These are phyloP conservation scores for Temnothorax rugatulus DNA, from an alignment of 2,888 invertebrate species.

Conservation along the genomic window DNA sequence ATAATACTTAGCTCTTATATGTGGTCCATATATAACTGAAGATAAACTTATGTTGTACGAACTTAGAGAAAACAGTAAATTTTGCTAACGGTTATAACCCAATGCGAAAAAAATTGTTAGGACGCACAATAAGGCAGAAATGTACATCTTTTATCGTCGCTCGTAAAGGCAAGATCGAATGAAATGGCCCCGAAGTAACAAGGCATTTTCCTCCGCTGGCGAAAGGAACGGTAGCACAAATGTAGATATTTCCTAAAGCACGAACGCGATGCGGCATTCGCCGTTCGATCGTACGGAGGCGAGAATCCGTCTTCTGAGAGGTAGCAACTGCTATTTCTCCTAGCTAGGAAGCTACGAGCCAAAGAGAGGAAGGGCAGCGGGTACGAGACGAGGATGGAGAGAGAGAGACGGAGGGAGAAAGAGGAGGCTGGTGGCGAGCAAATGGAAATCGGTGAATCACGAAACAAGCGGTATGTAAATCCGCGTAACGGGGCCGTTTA, in stretches of 20 bases:
- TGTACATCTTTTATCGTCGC: constrained; percentile 41
- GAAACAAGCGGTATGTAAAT: constrained; percentile 82
- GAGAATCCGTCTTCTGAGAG: constrained; percentile 37
- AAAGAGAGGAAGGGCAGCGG: neutral
- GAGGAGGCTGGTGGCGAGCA: constrained; percentile 54
- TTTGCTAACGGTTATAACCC: constrained; percentile 17
- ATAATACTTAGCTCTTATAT: neutral
- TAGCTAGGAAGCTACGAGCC: constrained; percentile 30
- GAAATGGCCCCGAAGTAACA: constrained; percentile 34
- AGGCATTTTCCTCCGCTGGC: constrained; percentile 10
- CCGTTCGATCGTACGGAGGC: constrained; percentile 35
- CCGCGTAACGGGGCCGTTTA: constrained; percentile 81
- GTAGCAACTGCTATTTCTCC: constrained; percentile 14
- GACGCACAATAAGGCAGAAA: constrained; percentile 26
- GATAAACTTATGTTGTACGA: neutral
- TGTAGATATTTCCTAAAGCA: constrained; percentile 46
- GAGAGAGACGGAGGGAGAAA: neutral
- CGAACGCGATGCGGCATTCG: constrained; percentile 45
- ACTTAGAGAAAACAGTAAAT: constrained; percentile 2
- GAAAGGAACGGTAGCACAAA: constrained; percentile 3
- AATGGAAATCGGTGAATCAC: constrained; percentile 78
- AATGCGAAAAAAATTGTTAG: neutral
- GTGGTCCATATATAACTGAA: neutral
- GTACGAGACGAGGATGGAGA: neutral
- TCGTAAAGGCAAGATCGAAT: constrained; percentile 36